Conservation (phyloP, 2,888 invertebrate genomes). For the Harpalus rufipes region DNA sequence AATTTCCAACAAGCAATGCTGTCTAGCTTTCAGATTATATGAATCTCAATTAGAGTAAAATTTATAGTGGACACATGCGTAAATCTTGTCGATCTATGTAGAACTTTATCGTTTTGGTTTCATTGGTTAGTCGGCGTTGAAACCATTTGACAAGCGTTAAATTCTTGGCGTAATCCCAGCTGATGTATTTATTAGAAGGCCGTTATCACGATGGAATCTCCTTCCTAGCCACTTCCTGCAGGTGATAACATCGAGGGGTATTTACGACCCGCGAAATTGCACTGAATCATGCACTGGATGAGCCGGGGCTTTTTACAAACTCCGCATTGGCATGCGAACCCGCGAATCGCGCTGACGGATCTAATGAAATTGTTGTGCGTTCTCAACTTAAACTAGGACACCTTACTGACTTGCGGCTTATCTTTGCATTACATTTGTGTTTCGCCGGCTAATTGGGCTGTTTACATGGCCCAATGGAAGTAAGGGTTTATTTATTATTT, state of each 20-base stretch:
- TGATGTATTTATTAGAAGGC: conserved; percentile 61
- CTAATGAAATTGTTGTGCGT: conserved; percentile 48
- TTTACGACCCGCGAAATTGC: conserved; percentile 56
- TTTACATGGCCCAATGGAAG: conserved; percentile 5
- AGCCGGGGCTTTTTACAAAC: conserved; percentile 45
- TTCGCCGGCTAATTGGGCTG: conserved; percentile 34
- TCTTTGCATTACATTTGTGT: conserved; percentile 43
- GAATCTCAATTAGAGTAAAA: neutral
- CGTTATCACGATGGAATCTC: conserved; percentile 54
- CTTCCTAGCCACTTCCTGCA: conserved; percentile 44
- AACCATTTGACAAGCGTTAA: conserved; percentile 57
- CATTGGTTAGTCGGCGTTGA: neutral
- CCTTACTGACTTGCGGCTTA: conserved; percentile 45
- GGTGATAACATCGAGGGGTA: conserved; percentile 41
- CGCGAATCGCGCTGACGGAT: conserved; percentile 43
- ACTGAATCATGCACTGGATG: conserved; percentile 62
- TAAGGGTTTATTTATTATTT: neutral
- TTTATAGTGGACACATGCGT: neutral
- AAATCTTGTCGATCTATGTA: neutral
- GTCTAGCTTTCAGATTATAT: neutral
- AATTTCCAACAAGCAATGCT: too few relatives aligned
- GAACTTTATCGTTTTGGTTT: neutral
- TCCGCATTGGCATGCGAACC: conserved; percentile 39
- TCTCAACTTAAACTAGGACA: conserved; percentile 38
- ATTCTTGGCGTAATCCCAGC: conserved; percentile 58